These are phyloP conservation scores for Hippopotamus amphibius DNA, from an alignment of 2,113 vertebrate genomes.

Conservation along the genomic window DNA sequence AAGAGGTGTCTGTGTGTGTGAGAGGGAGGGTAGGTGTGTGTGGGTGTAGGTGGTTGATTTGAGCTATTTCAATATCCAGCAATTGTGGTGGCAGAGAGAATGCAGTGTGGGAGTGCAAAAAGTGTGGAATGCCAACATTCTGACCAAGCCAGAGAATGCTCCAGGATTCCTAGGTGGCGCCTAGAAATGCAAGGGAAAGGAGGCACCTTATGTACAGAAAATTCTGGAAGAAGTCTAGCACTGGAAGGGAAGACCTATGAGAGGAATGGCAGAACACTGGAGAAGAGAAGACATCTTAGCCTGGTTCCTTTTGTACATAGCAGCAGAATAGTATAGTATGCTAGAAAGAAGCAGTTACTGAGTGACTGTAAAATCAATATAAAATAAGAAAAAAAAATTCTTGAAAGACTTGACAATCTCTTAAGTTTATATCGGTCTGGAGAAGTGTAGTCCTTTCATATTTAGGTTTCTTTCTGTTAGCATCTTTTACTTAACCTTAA, in stretches of 20 bases:
- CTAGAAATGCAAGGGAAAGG: background rate
- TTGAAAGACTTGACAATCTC: background rate
- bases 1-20: background rate
- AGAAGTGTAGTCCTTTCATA: background rate
- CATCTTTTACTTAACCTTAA: conserved; percentile 45
- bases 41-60: background rate
- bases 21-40: background rate
- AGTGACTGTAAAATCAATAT: background rate
- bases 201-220: background rate
- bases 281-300: background rate
- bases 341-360: background rate
- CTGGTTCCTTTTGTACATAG: background rate
- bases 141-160: background rate
- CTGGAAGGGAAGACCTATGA: background rate
- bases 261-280: background rate
- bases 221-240: background rate
- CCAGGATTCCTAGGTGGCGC: background rate
- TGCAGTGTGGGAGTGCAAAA: background rate
- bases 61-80: background rate
- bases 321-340: background rate
- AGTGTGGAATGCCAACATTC: background rate
- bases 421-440: background rate
- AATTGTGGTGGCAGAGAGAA: background rate
- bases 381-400: background rate
- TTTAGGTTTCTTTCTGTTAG: conserved; percentile 49